phyloP scores from a whole-genome alignment of 2,113 vertebrate species.

The Onychorhynchus coronatus region DNA sequence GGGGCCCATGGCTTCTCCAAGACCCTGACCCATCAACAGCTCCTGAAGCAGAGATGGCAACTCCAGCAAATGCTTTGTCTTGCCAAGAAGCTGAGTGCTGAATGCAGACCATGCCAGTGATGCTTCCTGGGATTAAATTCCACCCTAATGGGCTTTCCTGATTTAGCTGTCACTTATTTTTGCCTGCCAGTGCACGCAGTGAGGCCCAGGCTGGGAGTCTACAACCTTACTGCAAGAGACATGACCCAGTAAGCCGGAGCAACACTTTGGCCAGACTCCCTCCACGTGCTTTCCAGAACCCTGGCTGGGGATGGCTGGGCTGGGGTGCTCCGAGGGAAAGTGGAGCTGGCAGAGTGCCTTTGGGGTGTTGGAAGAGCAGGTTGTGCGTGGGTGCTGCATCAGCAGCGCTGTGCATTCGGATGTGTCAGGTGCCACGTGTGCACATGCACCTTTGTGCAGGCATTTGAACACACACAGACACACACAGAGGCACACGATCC shows the following conservation, averaged over 20 bases:
- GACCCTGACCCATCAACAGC: background rate
- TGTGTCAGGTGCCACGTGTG: background rate
- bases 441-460: fast-evolving
- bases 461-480: background rate
- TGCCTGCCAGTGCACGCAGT: background rate
- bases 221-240: background rate
- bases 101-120: background rate
- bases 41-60: background rate
- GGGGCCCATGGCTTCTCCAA: background rate
- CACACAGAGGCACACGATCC: background rate
- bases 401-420: fast-evolving
- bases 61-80: background rate
- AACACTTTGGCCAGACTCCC: background rate
- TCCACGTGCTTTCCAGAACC: fast-evolving
- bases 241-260: background rate
- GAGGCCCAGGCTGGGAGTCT: background rate
- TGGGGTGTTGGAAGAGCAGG: background rate
- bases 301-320: background rate
- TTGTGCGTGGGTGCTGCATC: background rate
- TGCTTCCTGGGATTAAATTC: conserved; percentile 22
- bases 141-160: conserved; percentile 38
- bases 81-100: background rate
- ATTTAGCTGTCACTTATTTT: conserved; percentile 23
- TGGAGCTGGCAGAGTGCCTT: background rate
- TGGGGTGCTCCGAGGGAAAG: background rate